phyloP scores from a whole-genome alignment of 2,888 invertebrate genomes.

The Erebia palarica region DNA sequence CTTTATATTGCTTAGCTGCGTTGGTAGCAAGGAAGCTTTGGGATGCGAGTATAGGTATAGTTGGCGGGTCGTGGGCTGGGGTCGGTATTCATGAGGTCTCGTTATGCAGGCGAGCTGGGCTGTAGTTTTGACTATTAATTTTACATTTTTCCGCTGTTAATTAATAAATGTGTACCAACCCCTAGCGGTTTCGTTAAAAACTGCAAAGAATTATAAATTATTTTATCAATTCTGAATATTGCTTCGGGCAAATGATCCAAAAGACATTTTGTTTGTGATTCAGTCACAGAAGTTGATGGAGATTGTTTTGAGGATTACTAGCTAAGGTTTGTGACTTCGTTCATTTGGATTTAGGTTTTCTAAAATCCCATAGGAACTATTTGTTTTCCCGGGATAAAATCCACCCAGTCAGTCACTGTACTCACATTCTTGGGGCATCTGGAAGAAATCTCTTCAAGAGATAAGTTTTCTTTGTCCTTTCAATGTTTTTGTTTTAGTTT shows the following conservation, averaged over 20 bases:
- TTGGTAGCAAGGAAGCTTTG: not conserved
- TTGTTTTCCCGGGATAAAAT: too few relatives aligned
- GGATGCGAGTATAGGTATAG: not conserved
- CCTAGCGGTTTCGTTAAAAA: conserved; percentile 12
- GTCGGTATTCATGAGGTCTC: conserved; percentile 15
- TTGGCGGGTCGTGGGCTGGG: not conserved
- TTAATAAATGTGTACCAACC: not conserved
- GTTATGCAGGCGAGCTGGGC: not conserved
- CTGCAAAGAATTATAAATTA: conserved; percentile 9
- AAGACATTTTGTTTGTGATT: too few relatives aligned
- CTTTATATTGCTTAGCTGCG: not conserved
- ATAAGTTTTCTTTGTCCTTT: too few relatives aligned
- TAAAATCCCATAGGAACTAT: too few relatives aligned
- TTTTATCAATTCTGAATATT: not conserved
- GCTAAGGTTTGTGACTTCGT: too few relatives aligned
- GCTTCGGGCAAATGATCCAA: not conserved
- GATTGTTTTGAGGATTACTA: too few relatives aligned
- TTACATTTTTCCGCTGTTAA: conserved; percentile 11
- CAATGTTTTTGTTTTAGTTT: too few relatives aligned
- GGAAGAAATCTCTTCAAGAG: too few relatives aligned
- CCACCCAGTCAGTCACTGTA: too few relatives aligned
- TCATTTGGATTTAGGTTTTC: too few relatives aligned
- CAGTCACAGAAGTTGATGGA: too few relatives aligned
- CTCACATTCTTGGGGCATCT: too few relatives aligned
- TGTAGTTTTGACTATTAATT: conserved; percentile 12